These are phyloP conservation scores for Naso thynnoides DNA, from an alignment of 2,797 vertebrate genomes.

Conservation along the genomic window DNA sequence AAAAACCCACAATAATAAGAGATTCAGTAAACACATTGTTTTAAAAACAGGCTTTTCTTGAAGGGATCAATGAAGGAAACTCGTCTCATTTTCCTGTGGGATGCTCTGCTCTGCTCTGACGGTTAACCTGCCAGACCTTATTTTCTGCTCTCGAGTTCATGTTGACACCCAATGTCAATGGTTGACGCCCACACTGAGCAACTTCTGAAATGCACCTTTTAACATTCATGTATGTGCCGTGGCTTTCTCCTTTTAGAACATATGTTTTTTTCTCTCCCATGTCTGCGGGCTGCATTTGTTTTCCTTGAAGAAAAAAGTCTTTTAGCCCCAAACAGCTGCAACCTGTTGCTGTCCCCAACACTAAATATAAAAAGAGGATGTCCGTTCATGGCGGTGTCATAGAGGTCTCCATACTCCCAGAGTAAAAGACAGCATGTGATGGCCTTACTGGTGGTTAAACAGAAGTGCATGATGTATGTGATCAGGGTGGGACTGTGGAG, in stretches of 20 bases:
- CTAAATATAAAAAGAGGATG: conserved; percentile 25
- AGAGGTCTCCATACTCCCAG: conserved; percentile 34
- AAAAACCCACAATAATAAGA: neutral
- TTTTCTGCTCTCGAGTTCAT: conserved; percentile 62
- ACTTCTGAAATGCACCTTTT: conserved; percentile 32
- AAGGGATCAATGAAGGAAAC: conserved; percentile 63
- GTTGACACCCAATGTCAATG: too few species aligned
- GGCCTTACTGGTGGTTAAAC: conserved; percentile 27
- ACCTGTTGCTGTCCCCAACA: conserved; percentile 23
- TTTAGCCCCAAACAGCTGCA: conserved; percentile 34
- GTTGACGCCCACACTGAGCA: conserved; percentile 45
- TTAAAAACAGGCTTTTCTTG: conserved; percentile 28
- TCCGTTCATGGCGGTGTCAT: conserved; percentile 3
- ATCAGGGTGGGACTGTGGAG: conserved; percentile 69
- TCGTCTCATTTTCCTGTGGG: conserved; percentile 61
- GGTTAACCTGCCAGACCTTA: conserved; percentile 77
- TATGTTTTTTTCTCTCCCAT: conserved; percentile 48
- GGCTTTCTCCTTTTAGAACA: conserved; percentile 13
- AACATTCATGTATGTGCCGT: conserved; percentile 36
- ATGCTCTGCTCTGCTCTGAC: conserved; percentile 52
- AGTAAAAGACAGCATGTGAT: conserved; percentile 5
- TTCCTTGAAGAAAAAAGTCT: conserved; percentile 13
- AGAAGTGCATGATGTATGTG: conserved; percentile 47
- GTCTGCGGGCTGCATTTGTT: conserved; percentile 41
- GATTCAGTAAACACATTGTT: conserved; percentile 4